Base-by-base conservation (phyloP, 2,888 invertebrate species). In the Luperina nickerlii region DNA sequence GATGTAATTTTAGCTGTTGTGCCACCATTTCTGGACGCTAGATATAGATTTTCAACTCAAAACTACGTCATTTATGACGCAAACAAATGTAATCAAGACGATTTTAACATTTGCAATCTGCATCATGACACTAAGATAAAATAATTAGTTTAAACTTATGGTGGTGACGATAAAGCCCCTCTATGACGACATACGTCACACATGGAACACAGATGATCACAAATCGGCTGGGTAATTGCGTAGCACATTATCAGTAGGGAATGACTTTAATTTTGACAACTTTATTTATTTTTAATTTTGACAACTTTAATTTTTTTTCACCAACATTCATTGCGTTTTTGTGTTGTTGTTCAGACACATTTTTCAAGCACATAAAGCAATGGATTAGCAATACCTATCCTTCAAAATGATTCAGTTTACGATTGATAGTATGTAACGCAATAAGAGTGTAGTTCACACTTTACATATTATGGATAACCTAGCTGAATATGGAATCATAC, bases 61-160 rank as follows among this genome's bases (percentile, higher is more conserved):
- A 27, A 62, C 62, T 63, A 32, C 62, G 66, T 74, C 15, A 82
- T 60, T 27, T 18, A 51, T 83, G 72, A 82, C 72, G 83, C 63
- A 82, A 78, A 57, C 8, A 18, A 63, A 2, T 73, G 83, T 78
- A 68, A 83, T 65, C 11, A 54, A 83, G 57, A 51, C 57, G 1
- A 24, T 11, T 51, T 20, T n/a, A 6, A 42, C 15, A 13, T 13
- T 3, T 63, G 62, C 18, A 42, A 6, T 18, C 7, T 38, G 11
- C 38, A 32, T 78, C 32, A 54, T 72, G 48, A 74, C 24, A 63
- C 18, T 66, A 6, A 62, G n/a, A 73, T 73, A 63, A 18, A 63
- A 63, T 63, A 27, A 62, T 18, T 62, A 18, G 27, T 32, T 8
- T 32, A 18, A 18, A 18, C 6, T 63, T 18, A 32, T 32, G 20